These are phyloP conservation scores for Trachelus troglodyta DNA, from an alignment of 2,888 invertebrate genomes.

Conservation along the genomic window DNA sequence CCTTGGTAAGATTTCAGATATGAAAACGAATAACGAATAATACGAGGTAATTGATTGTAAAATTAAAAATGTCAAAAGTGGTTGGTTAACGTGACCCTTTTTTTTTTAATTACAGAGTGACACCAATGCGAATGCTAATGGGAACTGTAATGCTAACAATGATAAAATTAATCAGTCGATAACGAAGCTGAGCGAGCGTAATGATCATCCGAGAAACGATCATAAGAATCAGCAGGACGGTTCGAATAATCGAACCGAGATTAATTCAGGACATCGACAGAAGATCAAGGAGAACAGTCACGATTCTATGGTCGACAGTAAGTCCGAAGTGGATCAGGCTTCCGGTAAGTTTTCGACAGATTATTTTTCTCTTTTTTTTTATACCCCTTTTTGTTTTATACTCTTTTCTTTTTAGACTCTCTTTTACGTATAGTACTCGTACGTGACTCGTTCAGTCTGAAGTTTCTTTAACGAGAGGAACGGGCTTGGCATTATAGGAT, in stretches of 20 bases:
- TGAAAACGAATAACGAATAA: neutral
- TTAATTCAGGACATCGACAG: constrained; percentile 27
- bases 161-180: constrained; percentile 25
- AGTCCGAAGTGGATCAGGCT: constrained; percentile 38
- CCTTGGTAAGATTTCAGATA: constrained; percentile 42
- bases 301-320: constrained; percentile 41
- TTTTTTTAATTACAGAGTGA: constrained; percentile 61
- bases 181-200: constrained; percentile 46
- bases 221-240: constrained; percentile 44
- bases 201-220: constrained; percentile 30
- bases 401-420: constrained; percentile 4
- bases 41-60: neutral
- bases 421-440: constrained; percentile 28
- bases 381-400: neutral
- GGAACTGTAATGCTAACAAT: constrained; percentile 43
- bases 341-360: constrained; percentile 48
- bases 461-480: constrained; percentile 31
- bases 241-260: constrained; percentile 20
- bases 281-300: constrained; percentile 34
- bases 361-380: constrained; percentile 4
- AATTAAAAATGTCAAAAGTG: constrained; percentile 15
- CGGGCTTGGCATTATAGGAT: neutral
- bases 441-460: constrained; percentile 30
- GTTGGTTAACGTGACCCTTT: neutral
- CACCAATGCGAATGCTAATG: constrained; percentile 43